Base-by-base conservation (phyloP, 1,140 invertebrate genomes). In the Wiebesia pumilae region DNA sequence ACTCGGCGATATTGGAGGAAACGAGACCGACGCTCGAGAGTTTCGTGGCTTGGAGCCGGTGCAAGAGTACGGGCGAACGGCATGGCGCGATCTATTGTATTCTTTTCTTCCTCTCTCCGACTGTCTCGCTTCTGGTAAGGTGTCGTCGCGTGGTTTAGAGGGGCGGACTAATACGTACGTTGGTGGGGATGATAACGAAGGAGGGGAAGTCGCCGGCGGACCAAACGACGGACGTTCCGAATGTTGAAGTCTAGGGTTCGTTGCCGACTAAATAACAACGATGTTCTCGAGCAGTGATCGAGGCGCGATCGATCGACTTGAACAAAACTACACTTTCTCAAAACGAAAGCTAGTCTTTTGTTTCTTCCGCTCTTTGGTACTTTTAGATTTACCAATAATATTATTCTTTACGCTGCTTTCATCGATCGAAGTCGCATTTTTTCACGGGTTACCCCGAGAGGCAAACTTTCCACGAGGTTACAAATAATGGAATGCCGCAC, bases 61-160 rank as follows among this genome's bases (percentile, higher is more conserved):
- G 51, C 51, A 16, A 54, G 51, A 16, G 14, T 16, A 16, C 9
- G 51, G 19, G 10, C 51, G 33, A 30, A 43, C 54, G 30, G 33
- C 2, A n/a, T 19, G 58, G 19, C 58, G 27, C 58, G 1, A 27
- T 2, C 21, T 24, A 62, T 62, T 71, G 4, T 47, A 24, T 47
- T n/a, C 47, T 40, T 4, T 0, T 82, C 38, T 69, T 9, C 14
- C n/a, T 82, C 35, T 3, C 69, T 38, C 35, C 33, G 30, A 19
- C 33, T 71, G 14, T 43, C 43, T 33, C 43, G n/a, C 7, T 47
- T 33, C 67, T 75, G 33, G 27, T 10, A n/a, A 35, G 77, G 77
- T 51, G 43, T n/a, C n/a, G 81, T 67, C 82, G 82, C 82, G 82
- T 35, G 82, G 33, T 83, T 83, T 54, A 19, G 65, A 73, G 81